These are phyloP conservation scores for Charaxes varanes DNA, from an alignment of 1,140 invertebrate species.

Conservation along the genomic window DNA sequence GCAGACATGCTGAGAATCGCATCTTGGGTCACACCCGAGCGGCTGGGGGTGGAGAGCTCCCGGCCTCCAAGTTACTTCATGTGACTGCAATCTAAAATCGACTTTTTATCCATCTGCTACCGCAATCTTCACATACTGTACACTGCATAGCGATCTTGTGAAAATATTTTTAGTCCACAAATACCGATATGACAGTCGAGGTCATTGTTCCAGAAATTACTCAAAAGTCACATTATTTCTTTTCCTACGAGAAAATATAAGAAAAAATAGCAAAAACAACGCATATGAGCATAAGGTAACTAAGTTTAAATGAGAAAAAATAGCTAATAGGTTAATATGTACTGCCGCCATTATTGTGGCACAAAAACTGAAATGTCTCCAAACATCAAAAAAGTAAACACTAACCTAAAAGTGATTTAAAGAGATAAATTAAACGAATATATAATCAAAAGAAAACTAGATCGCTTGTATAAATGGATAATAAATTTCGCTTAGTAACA, in stretches of 20 bases:
- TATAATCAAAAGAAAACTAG: slow-evolving; percentile 14
- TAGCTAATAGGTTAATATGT: slow-evolving; percentile 65
- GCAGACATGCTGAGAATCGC: slow-evolving; percentile 72
- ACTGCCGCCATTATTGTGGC: slow-evolving; percentile 72
- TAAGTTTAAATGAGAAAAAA: slow-evolving; percentile 40
- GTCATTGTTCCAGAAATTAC: slow-evolving; percentile 66
- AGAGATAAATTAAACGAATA: slow-evolving; percentile 14
- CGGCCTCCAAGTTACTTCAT: slow-evolving; percentile 62
- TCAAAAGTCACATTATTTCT: slow-evolving; percentile 55
- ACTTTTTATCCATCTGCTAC: slow-evolving; percentile 56
- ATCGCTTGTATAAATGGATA: slow-evolving; percentile 15
- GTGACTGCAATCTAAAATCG: slow-evolving; percentile 69
- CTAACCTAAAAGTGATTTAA: slow-evolving; percentile 45
- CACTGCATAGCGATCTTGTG: slow-evolving; percentile 50
- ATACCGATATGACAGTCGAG: slow-evolving; percentile 60
- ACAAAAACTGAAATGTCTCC: slow-evolving; percentile 68
- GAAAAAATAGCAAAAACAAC: slow-evolving; percentile 45
- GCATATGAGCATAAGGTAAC: slow-evolving; percentile 25
- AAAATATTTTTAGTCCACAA: slow-evolving; percentile 66
- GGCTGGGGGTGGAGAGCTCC: slow-evolving; percentile 57
- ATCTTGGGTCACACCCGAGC: slow-evolving; percentile 72
- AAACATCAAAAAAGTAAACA: slow-evolving; percentile 73
- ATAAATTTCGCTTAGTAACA: slow-evolving; percentile 50
- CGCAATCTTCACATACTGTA: slow-evolving; percentile 41
- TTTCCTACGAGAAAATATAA: slow-evolving; percentile 62